Conservation (phyloP, 1,140 invertebrate species). For the Odontomachus brunneus region DNA sequence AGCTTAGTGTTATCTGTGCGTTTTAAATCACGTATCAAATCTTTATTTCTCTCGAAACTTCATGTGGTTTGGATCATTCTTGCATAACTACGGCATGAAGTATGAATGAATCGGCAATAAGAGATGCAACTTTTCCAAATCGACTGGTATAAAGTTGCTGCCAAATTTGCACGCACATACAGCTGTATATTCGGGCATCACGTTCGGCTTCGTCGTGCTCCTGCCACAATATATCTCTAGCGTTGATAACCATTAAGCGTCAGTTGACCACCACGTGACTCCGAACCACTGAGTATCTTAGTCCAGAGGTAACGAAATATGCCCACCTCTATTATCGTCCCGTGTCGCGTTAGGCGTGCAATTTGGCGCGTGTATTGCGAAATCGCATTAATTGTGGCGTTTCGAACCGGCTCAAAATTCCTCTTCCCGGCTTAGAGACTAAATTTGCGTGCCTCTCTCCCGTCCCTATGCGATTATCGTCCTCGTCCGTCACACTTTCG, state of each 20-base stretch:
- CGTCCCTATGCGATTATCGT: slow-evolving; percentile 51
- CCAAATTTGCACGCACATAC: no score
- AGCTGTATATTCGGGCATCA: no score
- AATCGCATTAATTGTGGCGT: slow-evolving; percentile 50
- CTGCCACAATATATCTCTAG: not conserved
- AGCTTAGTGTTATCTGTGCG: no score
- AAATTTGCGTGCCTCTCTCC: slow-evolving; percentile 44
- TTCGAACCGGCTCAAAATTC: slow-evolving; percentile 30
- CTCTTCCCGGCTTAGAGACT: slow-evolving; percentile 27
- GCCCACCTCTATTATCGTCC: slow-evolving; percentile 8
- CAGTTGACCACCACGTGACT: slow-evolving; percentile 1
- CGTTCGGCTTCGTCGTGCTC: no score
- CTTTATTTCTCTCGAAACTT: no score
- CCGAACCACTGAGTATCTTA: not conserved
- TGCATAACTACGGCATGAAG: no score
- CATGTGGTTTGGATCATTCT: no score
- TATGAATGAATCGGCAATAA: no score
- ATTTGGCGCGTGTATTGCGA: slow-evolving; percentile 39
- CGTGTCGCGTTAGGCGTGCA: slow-evolving; percentile 36
- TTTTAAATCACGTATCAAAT: no score
- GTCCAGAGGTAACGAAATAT: slow-evolving; percentile 24
- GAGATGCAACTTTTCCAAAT: no score
- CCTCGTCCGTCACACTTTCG: slow-evolving; percentile 55
- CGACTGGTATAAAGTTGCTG: no score
- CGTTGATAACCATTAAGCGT: not conserved